phyloP scores from a whole-genome alignment of 2,888 invertebrate genomes.

The Siphonodentalium dalli region DNA sequence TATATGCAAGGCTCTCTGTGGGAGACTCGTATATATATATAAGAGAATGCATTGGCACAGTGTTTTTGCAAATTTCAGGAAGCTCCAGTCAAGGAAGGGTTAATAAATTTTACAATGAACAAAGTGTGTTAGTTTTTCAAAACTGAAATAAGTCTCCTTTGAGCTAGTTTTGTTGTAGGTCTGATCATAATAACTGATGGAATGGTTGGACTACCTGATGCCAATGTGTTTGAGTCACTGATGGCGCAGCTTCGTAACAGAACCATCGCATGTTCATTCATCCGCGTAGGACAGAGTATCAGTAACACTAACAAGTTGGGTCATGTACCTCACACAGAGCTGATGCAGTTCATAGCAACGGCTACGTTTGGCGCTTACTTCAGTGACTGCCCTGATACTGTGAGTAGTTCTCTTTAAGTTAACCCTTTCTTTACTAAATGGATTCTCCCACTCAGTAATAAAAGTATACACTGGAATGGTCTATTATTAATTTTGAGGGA shows the following conservation, averaged over 20 bases:
- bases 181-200: slow-evolving; percentile 78
- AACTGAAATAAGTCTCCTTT: too few species aligned
- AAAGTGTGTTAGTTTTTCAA: too few species aligned
- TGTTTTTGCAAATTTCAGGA: too few species aligned
- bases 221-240: slow-evolving; percentile 76
- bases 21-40: too few species aligned
- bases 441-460: too few species aligned
- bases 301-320: slow-evolving; percentile 75
- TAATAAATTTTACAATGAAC: too few species aligned
- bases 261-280: slow-evolving; percentile 78
- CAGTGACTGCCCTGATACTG: slow-evolving; percentile 69
- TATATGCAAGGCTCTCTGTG: too few species aligned
- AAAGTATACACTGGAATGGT: too few species aligned
- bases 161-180: slow-evolving; percentile 67
- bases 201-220: slow-evolving; percentile 75
- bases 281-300: slow-evolving; percentile 72
- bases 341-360: slow-evolving; percentile 77
- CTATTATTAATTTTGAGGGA: too few species aligned
- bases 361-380: slow-evolving; percentile 79
- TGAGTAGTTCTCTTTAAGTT: slow-evolving; percentile 30
- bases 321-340: slow-evolving; percentile 76
- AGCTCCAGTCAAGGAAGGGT: too few species aligned
- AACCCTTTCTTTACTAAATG: too few species aligned
- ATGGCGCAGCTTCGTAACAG: slow-evolving; percentile 77
- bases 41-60: too few species aligned